These are phyloP conservation scores for Drosophila nigromelanica DNA, from an alignment of 1,140 invertebrate genomes.

Conservation along the genomic window DNA sequence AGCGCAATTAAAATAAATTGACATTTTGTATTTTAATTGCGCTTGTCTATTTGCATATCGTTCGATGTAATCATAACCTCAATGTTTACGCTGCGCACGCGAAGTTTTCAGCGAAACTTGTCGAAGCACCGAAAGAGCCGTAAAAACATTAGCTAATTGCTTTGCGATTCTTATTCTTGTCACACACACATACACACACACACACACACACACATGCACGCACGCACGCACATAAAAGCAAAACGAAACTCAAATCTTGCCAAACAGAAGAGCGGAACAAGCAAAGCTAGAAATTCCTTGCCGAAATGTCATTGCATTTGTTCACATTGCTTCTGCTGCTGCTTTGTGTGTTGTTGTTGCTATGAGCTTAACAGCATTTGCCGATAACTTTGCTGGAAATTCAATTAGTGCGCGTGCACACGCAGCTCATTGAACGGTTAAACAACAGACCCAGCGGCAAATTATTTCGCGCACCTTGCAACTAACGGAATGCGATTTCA, in stretches of 20 bases:
- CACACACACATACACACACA: slow-evolving; percentile 5
- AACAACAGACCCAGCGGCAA: not conserved
- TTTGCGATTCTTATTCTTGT: slow-evolving; percentile 11
- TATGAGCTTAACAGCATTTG: not conserved
- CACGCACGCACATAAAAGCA: not conserved
- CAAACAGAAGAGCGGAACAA: not conserved
- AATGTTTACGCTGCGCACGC: slow-evolving; percentile 19
- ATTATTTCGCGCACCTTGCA: not conserved
- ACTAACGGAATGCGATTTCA: no score
- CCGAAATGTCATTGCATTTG: slow-evolving; percentile 4
- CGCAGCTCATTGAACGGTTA: slow-evolving; percentile 15
- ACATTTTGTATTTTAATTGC: slow-evolving; percentile 4
- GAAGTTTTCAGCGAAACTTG: slow-evolving; percentile 32
- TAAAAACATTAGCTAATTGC: slow-evolving; percentile 47
- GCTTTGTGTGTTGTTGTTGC: not conserved
- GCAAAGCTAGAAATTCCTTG: not conserved
- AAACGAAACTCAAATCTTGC: slow-evolving; percentile 1
- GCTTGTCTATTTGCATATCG: slow-evolving; percentile 13
- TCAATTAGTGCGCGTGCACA: slow-evolving; percentile 38
- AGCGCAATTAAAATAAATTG: slow-evolving; percentile 2
- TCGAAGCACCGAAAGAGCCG: not conserved
- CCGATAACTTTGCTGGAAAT: slow-evolving; percentile 5
- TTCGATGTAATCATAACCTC: slow-evolving; percentile 14
- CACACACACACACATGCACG: slow-evolving; percentile 1
- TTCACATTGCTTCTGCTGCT: not conserved